Percentiles rank a stretch among this genome's conserved stretches.
Conservation (phyloP, 2,888 invertebrate species). For the Drosophila greeni region DNA sequence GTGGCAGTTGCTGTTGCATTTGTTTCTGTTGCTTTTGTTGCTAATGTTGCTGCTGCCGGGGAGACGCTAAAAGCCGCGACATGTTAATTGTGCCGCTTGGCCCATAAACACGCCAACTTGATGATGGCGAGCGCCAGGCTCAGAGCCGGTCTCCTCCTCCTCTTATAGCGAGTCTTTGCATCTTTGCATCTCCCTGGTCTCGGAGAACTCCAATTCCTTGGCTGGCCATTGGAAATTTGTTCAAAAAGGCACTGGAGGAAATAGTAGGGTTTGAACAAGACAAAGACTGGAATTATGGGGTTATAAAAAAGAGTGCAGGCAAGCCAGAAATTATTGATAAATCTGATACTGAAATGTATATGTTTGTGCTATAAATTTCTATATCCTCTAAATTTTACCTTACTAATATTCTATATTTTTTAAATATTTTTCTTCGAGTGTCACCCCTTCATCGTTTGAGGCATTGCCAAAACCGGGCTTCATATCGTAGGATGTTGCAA, state of each 20-base stretch:
- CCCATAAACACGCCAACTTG: slow-evolving; percentile 76
- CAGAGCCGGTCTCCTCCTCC: slow-evolving; percentile 25
- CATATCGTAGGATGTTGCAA: slow-evolving; percentile 9
- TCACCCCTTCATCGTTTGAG: slow-evolving; percentile 19
- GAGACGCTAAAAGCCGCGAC: slow-evolving; percentile 73
- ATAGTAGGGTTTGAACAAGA: background rate
- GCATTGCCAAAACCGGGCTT: slow-evolving; percentile 37
- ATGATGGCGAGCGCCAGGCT: slow-evolving; percentile 75
- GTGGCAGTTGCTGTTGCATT: slow-evolving; percentile 12
- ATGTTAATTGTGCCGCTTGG: slow-evolving; percentile 75
- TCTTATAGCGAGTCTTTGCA: background rate
- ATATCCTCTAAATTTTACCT: too few relatives aligned
- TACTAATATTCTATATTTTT: too few relatives aligned
- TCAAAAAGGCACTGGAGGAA: background rate
- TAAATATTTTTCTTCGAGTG: background rate
- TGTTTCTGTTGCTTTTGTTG: slow-evolving; percentile 9
- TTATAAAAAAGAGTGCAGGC: too few relatives aligned
- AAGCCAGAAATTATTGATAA: too few relatives aligned
- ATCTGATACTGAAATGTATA: too few relatives aligned
- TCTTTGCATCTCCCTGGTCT: background rate
- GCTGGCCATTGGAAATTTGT: slow-evolving; percentile 21
- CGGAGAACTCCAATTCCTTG: slow-evolving; percentile 9
- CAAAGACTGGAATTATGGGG: background rate
- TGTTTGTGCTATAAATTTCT: too few relatives aligned
- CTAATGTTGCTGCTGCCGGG: slow-evolving; percentile 21